phyloP scores from a whole-genome alignment of 2,888 invertebrate species.

The Drosophila testacea region DNA sequence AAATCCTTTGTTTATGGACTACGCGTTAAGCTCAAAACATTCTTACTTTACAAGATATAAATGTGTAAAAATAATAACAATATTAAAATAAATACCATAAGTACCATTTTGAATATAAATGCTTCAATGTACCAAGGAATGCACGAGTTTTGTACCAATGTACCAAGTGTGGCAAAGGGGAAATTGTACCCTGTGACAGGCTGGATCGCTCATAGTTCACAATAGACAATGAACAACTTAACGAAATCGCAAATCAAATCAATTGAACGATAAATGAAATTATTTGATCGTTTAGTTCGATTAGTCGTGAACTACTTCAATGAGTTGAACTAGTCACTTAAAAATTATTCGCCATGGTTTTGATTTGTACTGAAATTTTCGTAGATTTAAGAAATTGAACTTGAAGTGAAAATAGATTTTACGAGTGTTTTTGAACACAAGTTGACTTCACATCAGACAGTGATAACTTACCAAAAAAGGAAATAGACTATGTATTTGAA shows the following conservation, averaged over 20 bases:
- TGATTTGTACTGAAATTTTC: not conserved
- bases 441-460: not conserved
- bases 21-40: too few species aligned
- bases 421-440: not conserved
- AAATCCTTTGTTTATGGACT: too few species aligned
- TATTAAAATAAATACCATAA: too few species aligned
- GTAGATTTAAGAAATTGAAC: not conserved
- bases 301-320: not conserved
- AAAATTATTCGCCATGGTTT: not conserved
- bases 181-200: not conserved
- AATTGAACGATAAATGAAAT: not conserved
- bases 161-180: too few species aligned
- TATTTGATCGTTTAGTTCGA: not conserved
- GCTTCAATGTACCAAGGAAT: too few species aligned
- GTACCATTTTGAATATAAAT: too few species aligned
- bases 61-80: too few species aligned
- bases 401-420: slow-evolving; percentile 17
- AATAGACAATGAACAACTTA: not conserved
- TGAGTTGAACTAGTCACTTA: not conserved
- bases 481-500: slow-evolving; percentile 14
- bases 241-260: not conserved
- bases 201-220: not conserved
- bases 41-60: too few species aligned
- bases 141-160: too few species aligned
- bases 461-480: slow-evolving; percentile 15